These are phyloP conservation scores for Coremacera marginata DNA, from an alignment of 2,888 invertebrate genomes.

Conservation along the genomic window DNA sequence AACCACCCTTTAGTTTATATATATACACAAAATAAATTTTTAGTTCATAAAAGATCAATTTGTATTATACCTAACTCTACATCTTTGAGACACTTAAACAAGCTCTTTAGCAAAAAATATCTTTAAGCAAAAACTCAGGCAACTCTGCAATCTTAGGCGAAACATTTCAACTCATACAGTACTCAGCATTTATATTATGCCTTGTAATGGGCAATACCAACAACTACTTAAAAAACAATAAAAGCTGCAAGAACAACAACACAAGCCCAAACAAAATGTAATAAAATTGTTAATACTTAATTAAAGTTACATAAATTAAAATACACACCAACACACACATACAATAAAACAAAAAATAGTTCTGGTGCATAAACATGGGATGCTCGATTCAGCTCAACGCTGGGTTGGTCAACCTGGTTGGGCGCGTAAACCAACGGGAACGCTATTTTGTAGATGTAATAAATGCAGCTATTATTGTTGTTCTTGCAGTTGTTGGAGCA, in stretches of 20 bases:
- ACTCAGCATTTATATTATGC: too few relatives aligned
- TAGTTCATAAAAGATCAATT: too few relatives aligned
- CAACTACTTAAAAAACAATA: background rate
- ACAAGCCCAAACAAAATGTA: background rate
- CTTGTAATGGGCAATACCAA: background rate
- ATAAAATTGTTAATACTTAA: slow-evolving; percentile 20
- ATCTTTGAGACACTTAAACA: too few relatives aligned
- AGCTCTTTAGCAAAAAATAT: too few relatives aligned
- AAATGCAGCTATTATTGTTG: background rate
- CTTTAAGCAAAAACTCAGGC: too few relatives aligned
- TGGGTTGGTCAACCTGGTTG: slow-evolving; percentile 25
- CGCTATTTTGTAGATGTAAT: background rate
- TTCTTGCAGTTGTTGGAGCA: background rate
- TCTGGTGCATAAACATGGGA: slow-evolving; percentile 19
- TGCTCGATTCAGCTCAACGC: background rate
- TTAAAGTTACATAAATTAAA: slow-evolving; percentile 27
- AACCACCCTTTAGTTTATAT: too few relatives aligned
- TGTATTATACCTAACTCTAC: too few relatives aligned
- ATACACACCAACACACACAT: background rate
- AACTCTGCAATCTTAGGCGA: too few relatives aligned
- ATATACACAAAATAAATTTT: too few relatives aligned
- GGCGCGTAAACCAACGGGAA: slow-evolving; percentile 8
- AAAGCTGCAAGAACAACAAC: background rate
- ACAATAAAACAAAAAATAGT: background rate
- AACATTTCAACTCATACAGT: too few relatives aligned